Percentiles rank a stretch among this genome's conserved stretches.
These are phyloP conservation scores for Pandemis heparana DNA, from an alignment of 2,888 invertebrate species.

Conservation along the genomic window DNA sequence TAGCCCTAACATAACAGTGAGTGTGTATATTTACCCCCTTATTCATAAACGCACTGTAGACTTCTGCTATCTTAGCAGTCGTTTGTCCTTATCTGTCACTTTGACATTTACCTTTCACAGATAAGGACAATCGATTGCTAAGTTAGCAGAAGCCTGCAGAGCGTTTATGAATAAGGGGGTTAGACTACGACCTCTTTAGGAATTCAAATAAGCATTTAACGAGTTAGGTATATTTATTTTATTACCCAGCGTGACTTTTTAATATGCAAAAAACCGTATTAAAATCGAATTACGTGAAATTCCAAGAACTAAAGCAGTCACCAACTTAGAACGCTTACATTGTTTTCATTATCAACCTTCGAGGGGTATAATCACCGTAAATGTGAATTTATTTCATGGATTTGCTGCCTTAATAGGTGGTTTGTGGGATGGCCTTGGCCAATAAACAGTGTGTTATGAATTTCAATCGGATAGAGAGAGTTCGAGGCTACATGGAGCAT, in stretches of 20 bases:
- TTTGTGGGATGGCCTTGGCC: slow-evolving; percentile 68
- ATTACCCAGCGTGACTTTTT: slow-evolving; percentile 4
- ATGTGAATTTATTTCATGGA: slow-evolving; percentile 55
- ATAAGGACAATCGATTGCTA: no score
- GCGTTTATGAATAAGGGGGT: no score
- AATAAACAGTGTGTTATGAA: slow-evolving; percentile 57
- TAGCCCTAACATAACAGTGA: no score
- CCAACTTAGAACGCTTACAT: slow-evolving; percentile 3
- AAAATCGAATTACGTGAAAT: slow-evolving; percentile 24
- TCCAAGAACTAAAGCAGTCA: slow-evolving; percentile 3
- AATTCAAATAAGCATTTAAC: neutral
- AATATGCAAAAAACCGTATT: slow-evolving; percentile 9
- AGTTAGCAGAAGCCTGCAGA: no score
- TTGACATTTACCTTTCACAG: no score
- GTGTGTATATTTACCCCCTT: no score
- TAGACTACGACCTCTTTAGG: neutral
- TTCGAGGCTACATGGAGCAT: slow-evolving; percentile 12
- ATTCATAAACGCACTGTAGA: no score
- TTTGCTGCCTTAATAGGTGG: slow-evolving; percentile 57
- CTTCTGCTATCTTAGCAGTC: no score
- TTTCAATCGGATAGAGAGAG: slow-evolving; percentile 48
- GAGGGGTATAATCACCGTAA: slow-evolving; percentile 50
- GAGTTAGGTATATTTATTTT: neutral
- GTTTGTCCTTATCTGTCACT: no score
- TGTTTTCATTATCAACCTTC: slow-evolving; percentile 41